Evolutionary conservation across 1,140 invertebrate genomes (phyloP), one percentile per base, ranked within the genome.

Genomic region (Plectrocnemia conspersa): DNA sequence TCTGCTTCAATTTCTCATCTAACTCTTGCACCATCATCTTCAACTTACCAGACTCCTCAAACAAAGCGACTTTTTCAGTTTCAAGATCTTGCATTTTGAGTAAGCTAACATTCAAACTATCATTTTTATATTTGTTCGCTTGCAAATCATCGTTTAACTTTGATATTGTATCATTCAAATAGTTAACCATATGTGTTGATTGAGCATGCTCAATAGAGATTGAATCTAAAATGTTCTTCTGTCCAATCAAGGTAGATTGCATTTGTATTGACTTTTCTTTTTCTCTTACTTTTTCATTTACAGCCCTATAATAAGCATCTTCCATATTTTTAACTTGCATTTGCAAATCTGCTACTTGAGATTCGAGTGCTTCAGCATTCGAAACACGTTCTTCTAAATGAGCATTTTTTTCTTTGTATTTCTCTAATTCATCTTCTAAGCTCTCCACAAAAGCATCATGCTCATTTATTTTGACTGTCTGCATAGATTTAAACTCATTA

Each of bases 401-500:
- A n/a, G 66, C 68, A 42, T 79, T 76, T 59, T 76, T 76, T 3
- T 75, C 76, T 57, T 81, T 82, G 23, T 80, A 80, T 50, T 81
- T 81, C 0, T 66, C 67, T n/a, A 84, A 70, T 59, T 88, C 84
- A 13, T 74, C 69, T 61, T 88, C 82, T 35, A 88, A 70, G 44
- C 77, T 82, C 66, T 88, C 85, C 35, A 87, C 82, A 58, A 84
- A 83, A 7, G 83, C 75, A 61, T 87, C 82, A 42, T 82, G 68
- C 67, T 88, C 83, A 64, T 86, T 81, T 16, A 88, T 64, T 68
- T 86, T 88, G 3, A 79, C 79, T 45, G 83, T 71, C 66, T 75
- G 66, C 2, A 69, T 71, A 67, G 64, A 70, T 52, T 69, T 66
- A 41, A 68, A 58, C 61, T 73, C 69, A 33, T 53, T 68, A 44